These are phyloP conservation scores for Anguilla megastoma DNA, from an alignment of 2,797 vertebrate genomes.

Conservation along the genomic window DNA sequence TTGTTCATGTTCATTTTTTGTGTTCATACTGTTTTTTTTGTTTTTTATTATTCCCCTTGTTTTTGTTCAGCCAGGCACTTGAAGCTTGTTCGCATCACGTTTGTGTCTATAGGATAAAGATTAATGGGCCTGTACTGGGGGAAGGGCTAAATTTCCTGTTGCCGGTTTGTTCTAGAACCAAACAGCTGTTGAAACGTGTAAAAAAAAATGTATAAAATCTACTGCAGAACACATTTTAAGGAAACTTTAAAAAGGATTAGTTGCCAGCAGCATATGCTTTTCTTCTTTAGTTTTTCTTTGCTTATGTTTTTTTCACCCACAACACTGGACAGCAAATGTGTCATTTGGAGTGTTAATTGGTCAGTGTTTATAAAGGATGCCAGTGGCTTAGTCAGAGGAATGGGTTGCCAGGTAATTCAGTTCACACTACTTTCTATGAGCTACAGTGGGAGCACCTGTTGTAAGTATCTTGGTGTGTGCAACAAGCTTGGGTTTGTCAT, in stretches of 20 bases:
- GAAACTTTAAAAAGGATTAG: not conserved
- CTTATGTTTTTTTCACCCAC: not conserved
- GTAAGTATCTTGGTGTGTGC: not conserved
- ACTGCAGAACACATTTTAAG: not conserved
- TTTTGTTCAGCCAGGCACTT: conserved; percentile 33
- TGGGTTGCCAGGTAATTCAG: not conserved
- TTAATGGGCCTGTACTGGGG: conserved; percentile 44
- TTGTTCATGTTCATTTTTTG: conserved; percentile 1
- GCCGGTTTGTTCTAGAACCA: conserved; percentile 4
- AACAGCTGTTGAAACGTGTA: conserved; percentile 23
- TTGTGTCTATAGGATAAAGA: conserved; percentile 40
- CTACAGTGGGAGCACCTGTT: not conserved
- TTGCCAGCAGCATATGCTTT: not conserved
- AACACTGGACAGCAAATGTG: not conserved
- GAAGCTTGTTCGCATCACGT: conserved; percentile 41
- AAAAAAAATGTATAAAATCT: not conserved
- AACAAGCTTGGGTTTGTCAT: not conserved
- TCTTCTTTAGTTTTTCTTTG: not conserved
- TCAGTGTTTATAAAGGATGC: not conserved
- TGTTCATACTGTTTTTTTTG: not conserved
- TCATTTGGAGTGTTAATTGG: not conserved
- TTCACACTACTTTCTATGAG: not conserved
- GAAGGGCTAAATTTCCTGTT: not conserved
- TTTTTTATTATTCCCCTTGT: not conserved
- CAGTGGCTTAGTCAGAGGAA: not conserved